Evolutionary conservation across 2,113 vertebrate genomes (phyloP).

Genomic region (Athene cunicularia): DNA sequence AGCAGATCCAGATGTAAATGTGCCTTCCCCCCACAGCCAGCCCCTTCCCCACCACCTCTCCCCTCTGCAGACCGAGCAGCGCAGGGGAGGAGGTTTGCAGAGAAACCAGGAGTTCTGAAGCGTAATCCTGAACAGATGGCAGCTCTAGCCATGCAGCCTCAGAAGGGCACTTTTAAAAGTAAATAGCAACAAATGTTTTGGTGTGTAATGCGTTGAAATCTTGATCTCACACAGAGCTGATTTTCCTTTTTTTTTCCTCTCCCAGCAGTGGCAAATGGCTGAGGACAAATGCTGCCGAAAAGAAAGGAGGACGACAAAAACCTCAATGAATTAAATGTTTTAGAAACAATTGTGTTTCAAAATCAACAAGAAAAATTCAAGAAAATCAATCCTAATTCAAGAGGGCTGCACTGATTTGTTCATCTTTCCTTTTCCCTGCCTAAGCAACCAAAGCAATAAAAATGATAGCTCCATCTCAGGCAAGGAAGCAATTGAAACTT

Average conservation of each 20-base stretch:
- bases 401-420: conserved; percentile 41
- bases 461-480: conserved; percentile 32
- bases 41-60: not conserved
- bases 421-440: conserved; percentile 10
- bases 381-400: conserved; percentile 58
- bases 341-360: conserved; percentile 50
- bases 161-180: conserved; percentile 69
- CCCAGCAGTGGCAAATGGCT: conserved; percentile 33
- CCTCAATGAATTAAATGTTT: conserved; percentile 46
- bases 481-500: conserved; percentile 59
- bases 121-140: conserved; percentile 74
- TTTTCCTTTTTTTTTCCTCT: not conserved
- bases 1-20: not conserved
- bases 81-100: not conserved
- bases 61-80: not conserved
- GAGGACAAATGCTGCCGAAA: conserved; percentile 57
- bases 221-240: conserved; percentile 49
- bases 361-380: conserved; percentile 52
- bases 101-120: conserved; percentile 44
- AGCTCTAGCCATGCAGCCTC: conserved; percentile 32
- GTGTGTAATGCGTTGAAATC: conserved; percentile 66
- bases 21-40: not conserved
- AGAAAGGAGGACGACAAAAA: not conserved
- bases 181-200: conserved; percentile 77
- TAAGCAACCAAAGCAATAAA: conserved; percentile 60